A percentile compares a stretch with the other conserved stretches of the same genome.
These are phyloP conservation scores for Camptogramma bilineatum DNA, from an alignment of 2,888 invertebrate genomes.

Conservation along the genomic window DNA sequence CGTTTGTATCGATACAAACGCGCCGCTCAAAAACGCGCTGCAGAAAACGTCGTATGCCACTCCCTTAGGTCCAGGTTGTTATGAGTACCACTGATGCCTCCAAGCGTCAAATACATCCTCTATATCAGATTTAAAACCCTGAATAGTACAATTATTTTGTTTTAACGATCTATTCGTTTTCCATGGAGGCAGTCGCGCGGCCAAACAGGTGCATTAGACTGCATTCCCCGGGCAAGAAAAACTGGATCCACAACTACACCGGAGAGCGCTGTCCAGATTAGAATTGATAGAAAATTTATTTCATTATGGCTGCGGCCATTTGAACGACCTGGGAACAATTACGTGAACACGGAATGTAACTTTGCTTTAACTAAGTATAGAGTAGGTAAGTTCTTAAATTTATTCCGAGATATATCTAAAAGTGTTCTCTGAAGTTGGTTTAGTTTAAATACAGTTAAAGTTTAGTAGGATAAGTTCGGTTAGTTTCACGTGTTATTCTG, in stretches of 20 bases:
- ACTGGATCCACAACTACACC: constrained; percentile 71
- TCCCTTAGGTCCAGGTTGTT: no score
- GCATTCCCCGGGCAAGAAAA: constrained; percentile 80
- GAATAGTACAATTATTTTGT: constrained; percentile 3
- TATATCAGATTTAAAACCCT: no score
- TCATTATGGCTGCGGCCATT: constrained; percentile 47
- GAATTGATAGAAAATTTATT: constrained; percentile 67
- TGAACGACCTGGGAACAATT: constrained; percentile 59
- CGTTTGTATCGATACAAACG: no score
- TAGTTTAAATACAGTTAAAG: background rate
- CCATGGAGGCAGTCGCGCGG: constrained; percentile 46
- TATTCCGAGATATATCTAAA: background rate
- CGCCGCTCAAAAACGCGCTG: no score
- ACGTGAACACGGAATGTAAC: constrained; percentile 32
- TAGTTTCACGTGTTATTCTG: background rate
- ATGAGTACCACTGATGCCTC: no score
- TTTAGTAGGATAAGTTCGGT: background rate
- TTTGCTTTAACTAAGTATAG: background rate
- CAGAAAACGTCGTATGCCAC: no score
- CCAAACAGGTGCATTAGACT: constrained; percentile 75
- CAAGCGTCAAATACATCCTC: no score
- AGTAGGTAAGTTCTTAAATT: constrained; percentile 2
- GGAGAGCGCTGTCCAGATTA: constrained; percentile 62
- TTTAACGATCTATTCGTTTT: constrained; percentile 60
- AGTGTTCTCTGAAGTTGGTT: background rate